These are phyloP conservation scores for Eueides isabella DNA, from an alignment of 1,140 invertebrate species.

Conservation along the genomic window DNA sequence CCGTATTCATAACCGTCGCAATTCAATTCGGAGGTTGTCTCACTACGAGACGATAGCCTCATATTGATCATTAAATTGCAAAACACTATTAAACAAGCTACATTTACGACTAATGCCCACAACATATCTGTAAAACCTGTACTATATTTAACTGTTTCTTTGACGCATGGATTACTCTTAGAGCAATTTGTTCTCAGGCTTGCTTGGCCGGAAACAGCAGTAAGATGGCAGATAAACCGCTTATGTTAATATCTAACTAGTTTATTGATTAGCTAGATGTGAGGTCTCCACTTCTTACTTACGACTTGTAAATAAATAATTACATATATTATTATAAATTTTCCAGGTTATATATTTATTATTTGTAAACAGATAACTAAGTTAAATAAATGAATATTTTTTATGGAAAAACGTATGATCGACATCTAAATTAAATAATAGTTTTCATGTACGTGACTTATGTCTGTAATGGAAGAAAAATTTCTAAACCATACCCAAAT, in stretches of 20 bases:
- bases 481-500: no score
- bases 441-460: no score
- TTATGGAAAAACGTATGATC: no score
- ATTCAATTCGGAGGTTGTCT: not conserved
- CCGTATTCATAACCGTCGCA: no score
- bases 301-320: not conserved
- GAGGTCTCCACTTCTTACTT: not conserved
- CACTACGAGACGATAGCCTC: not conserved
- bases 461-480: no score
- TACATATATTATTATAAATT: not conserved
- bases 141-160: slow-evolving; percentile 3
- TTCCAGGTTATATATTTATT: no score
- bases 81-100: not conserved
- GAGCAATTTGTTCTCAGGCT: slow-evolving; percentile 15
- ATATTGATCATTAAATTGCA: not conserved
- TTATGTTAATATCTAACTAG: slow-evolving; percentile 5
- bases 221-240: slow-evolving; percentile 12
- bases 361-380: no score
- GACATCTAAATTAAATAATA: no score
- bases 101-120: not conserved
- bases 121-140: not conserved
- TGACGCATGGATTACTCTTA: not conserved
- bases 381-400: no score
- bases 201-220: slow-evolving; percentile 28
- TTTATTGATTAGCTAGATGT: slow-evolving; percentile 1